Evolutionary conservation across 2,797 vertebrate genomes (phyloP).

Genomic region (Myotis vivesi): DNA sequence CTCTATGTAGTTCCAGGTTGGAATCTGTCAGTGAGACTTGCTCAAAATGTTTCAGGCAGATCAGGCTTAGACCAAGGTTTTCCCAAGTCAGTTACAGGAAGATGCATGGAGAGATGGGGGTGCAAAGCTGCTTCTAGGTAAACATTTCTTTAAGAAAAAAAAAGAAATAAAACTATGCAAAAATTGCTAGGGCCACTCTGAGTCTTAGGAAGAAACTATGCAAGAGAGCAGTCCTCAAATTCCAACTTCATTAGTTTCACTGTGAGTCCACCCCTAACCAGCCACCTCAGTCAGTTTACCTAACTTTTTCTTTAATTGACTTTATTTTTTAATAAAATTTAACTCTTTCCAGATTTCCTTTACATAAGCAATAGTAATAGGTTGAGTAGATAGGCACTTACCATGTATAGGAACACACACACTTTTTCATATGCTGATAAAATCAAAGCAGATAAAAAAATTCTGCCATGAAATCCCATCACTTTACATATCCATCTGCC

Average conservation of each 20-base stretch:
- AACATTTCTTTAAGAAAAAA: background rate
- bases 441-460: background rate
- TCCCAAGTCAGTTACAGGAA: background rate
- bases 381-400: background rate
- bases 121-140: background rate
- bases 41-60: background rate
- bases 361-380: background rate
- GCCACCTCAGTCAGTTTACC: background rate
- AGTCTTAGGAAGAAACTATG: background rate
- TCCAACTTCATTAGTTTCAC: background rate
- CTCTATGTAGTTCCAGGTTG: background rate
- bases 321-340: constrained; percentile 10
- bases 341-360: background rate
- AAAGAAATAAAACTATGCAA: background rate
- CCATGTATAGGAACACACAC: background rate
- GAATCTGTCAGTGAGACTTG: background rate
- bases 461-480: background rate
- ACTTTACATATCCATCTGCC: accelerated
- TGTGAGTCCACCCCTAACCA: accelerated
- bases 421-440: background rate
- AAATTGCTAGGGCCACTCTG: background rate
- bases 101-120: background rate
- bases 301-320: background rate
- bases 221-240: background rate
- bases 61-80: background rate